Evolutionary conservation across 2,888 invertebrate species (phyloP).

Genomic region (Drosophila hamatofila): DNA sequence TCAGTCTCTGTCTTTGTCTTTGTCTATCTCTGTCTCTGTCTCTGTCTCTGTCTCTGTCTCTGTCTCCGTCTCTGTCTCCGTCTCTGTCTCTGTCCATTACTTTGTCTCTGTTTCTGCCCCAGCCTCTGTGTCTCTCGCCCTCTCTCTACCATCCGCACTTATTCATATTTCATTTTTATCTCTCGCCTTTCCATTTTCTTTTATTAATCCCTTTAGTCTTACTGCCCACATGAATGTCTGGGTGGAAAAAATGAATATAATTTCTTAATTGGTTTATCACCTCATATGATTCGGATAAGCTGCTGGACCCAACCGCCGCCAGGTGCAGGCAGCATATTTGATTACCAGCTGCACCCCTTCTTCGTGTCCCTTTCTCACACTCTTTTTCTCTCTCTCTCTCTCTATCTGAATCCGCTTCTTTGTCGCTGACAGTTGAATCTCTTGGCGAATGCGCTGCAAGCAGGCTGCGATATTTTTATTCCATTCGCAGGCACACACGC

Average conservation of each 20-base stretch:
- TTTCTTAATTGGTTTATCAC: constrained; percentile 38
- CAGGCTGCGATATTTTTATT: constrained; percentile 33
- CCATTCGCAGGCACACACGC: constrained; percentile 12
- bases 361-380: too few relatives aligned
- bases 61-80: too few relatives aligned
- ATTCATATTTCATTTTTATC: not conserved
- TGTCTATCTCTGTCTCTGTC: too few relatives aligned
- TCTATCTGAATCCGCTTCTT: too few relatives aligned
- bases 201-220: not conserved
- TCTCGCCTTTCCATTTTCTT: too few relatives aligned
- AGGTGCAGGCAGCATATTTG: constrained; percentile 8
- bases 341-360: not conserved
- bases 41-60: too few relatives aligned
- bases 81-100: not conserved
- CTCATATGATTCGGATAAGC: constrained; percentile 11
- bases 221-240: not conserved
- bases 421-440: constrained; percentile 4
- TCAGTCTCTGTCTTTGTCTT: too few relatives aligned
- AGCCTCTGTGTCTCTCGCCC: not conserved
- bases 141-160: not conserved
- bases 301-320: constrained; percentile 5
- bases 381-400: not conserved
- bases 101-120: too few relatives aligned
- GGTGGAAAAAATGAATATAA: not conserved
- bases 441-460: constrained; percentile 15